phyloP scores from a whole-genome alignment of 2,888 invertebrate genomes.

The Belgica antarctica region DNA sequence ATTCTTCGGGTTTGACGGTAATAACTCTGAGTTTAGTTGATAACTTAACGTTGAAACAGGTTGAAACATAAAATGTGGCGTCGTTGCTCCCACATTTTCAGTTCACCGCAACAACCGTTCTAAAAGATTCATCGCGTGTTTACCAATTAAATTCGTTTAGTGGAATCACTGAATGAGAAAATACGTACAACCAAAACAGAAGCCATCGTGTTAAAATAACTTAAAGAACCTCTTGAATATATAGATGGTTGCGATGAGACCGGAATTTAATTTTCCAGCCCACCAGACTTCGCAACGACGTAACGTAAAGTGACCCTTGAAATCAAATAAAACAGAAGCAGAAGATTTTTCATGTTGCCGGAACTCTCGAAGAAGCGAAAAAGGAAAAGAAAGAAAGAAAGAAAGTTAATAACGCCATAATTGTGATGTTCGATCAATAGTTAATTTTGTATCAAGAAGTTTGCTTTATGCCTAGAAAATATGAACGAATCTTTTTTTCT shows the following conservation, averaged over 20 bases:
- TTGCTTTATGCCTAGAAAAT: background rate
- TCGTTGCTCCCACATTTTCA: too few species aligned
- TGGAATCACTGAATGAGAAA: background rate
- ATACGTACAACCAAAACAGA: background rate
- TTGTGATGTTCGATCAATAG: background rate
- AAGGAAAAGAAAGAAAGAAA: background rate
- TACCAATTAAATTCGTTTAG: conserved; percentile 3
- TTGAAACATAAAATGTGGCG: too few species aligned
- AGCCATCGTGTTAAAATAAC: background rate
- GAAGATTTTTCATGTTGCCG: background rate
- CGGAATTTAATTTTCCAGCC: conserved; percentile 41
- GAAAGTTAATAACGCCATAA: conserved; percentile 10
- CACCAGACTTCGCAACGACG: background rate
- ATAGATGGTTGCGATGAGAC: background rate
- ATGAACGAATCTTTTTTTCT: background rate
- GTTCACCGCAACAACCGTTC: too few species aligned
- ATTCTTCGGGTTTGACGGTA: too few species aligned
- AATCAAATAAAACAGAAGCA: conserved; percentile 30
- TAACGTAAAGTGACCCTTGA: conserved; percentile 29
- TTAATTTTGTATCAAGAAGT: conserved; percentile 1
- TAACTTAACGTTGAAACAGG: too few species aligned
- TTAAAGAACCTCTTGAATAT: background rate
- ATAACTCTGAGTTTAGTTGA: too few species aligned
- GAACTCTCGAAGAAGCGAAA: background rate
- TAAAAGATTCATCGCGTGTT: too few species aligned